Percentiles rank a stretch among this genome's conserved stretches.
Conservation (phyloP, 2,888 invertebrate genomes). For the Erannis defoliaria region DNA sequence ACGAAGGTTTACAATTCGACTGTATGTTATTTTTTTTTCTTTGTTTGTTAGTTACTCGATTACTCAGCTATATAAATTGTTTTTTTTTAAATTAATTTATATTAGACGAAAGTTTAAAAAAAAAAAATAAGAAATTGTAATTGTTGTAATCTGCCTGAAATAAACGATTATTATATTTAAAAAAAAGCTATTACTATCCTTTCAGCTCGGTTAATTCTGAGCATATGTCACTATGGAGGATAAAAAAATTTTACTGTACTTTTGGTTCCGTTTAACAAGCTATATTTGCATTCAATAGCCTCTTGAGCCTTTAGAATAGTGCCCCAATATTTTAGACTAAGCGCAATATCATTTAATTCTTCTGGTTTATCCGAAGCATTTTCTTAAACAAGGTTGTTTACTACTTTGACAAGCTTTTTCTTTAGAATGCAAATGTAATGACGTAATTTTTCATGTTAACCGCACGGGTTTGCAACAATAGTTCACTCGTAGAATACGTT, state of each 20-base stretch:
- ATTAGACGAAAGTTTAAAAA: too few relatives aligned
- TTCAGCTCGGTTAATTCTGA: conserved; percentile 1
- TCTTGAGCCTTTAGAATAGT: background rate
- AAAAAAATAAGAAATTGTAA: too few relatives aligned
- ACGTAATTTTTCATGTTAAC: conserved; percentile 21
- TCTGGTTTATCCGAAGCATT: background rate
- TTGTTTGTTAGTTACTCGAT: too few relatives aligned
- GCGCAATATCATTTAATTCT: background rate
- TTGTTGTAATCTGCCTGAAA: too few relatives aligned
- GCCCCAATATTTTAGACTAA: too few relatives aligned
- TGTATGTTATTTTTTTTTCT: too few relatives aligned
- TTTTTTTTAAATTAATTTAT: too few relatives aligned
- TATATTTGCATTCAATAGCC: background rate
- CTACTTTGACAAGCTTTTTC: conserved; percentile 7
- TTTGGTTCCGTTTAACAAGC: background rate
- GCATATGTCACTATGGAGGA: background rate
- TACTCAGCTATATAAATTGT: too few relatives aligned
- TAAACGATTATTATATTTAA: too few relatives aligned
- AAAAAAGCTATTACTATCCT: background rate
- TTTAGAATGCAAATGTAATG: conserved; percentile 16
- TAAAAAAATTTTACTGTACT: background rate
- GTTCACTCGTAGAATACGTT: conserved; percentile 14
- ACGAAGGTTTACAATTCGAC: too few relatives aligned
- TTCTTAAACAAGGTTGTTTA: conserved; percentile 1
- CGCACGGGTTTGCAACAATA: conserved; percentile 22